Percentiles rank a stretch among this genome's conserved stretches.
Evolutionary conservation across 2,888 invertebrate species (phyloP).

Genomic region (Drosophila atroscutellata): DNA sequence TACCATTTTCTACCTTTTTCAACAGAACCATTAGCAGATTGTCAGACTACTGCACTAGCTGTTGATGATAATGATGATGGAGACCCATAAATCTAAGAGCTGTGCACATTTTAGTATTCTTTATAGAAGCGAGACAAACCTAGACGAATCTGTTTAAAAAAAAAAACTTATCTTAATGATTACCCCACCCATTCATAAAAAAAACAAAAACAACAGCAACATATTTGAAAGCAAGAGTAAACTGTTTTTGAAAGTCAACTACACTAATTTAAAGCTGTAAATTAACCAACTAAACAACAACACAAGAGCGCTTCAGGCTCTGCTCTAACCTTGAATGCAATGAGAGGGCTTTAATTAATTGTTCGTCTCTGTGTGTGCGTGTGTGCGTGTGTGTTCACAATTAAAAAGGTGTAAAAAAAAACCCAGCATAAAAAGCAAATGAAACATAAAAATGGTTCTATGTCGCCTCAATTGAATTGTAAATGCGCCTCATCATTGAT

Average conservation of each 20-base stretch:
- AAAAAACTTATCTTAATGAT: constrained; percentile 61
- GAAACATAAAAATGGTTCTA: constrained; percentile 39
- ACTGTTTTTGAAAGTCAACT: constrained; percentile 79
- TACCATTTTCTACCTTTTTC: constrained; percentile 9
- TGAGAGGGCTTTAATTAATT: constrained; percentile 80
- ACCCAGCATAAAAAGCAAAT: constrained; percentile 23
- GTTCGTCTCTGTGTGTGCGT: constrained; percentile 24
- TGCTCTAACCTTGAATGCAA: constrained; percentile 74
- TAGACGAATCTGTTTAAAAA: constrained; percentile 44
- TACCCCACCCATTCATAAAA: constrained; percentile 66
- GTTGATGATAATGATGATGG: constrained; percentile 14
- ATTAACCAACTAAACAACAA: constrained; percentile 73
- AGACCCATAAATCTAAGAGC: constrained; percentile 24
- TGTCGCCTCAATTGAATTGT: constrained; percentile 49
- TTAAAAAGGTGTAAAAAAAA: constrained; percentile 71
- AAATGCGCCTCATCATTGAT: constrained; percentile 58
- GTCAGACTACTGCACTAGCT: constrained; percentile 36
- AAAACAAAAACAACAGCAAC: constrained; percentile 30
- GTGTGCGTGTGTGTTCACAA: constrained; percentile 40
- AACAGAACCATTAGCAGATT: constrained; percentile 45
- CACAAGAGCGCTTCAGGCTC: constrained; percentile 57
- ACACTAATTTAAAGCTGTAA: constrained; percentile 80
- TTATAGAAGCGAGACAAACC: constrained; percentile 5
- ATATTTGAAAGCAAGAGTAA: constrained; percentile 75
- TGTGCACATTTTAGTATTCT: constrained; percentile 18